phyloP scores from a whole-genome alignment of 2,888 invertebrate genomes.

The Coelogynopora nodosa region DNA sequence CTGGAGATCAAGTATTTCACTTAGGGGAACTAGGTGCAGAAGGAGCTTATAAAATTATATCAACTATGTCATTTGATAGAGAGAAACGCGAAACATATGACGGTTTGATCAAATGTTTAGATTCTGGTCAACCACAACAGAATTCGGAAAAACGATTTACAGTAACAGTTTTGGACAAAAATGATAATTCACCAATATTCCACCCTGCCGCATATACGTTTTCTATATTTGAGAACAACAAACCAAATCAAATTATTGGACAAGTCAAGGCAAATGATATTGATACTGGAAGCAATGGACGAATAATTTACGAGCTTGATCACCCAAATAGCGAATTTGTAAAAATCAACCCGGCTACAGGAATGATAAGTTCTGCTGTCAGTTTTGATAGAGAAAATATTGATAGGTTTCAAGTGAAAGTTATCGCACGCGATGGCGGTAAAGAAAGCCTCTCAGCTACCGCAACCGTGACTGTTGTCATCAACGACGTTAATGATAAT shows the following conservation, averaged over 20 bases:
- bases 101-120: background rate
- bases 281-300: background rate
- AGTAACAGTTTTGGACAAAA: background rate
- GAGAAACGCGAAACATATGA: background rate
- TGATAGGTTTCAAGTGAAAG: background rate
- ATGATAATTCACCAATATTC: slow-evolving; percentile 16
- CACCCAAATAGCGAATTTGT: background rate
- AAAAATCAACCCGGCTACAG: background rate
- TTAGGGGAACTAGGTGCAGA: background rate
- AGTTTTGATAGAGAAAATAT: slow-evolving; percentile 13
- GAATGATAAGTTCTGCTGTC: background rate
- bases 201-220: background rate
- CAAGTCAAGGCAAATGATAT: background rate
- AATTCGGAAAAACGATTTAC: background rate
- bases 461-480: background rate
- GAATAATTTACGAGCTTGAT: background rate
- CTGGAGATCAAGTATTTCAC: background rate
- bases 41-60: background rate
- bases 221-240: slow-evolving; percentile 12
- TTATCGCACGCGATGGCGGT: background rate
- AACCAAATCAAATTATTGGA: slow-evolving; percentile 13
- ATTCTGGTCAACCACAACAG: background rate
- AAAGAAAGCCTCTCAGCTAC: background rate
- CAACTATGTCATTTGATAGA: background rate
- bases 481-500: background rate